Evolutionary conservation across 2,113 vertebrate genomes (phyloP), one percentile per base, ranked within the genome.

Genomic region (Albula goreensis): DNA sequence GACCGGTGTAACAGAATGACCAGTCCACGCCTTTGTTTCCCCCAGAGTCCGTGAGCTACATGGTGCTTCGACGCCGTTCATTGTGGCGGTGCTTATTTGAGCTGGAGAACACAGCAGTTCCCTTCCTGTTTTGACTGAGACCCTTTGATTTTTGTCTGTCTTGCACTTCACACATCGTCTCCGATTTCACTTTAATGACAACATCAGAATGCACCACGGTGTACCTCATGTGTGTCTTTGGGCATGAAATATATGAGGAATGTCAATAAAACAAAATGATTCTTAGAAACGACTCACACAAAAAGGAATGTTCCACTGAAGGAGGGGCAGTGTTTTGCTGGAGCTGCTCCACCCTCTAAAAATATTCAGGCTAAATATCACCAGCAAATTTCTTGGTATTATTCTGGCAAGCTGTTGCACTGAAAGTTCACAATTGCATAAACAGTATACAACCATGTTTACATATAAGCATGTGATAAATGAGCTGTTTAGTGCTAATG

Each of bases 111-210:
- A 48, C 74, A 57, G 9, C 19, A 4, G 7, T 31, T 48, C 78
- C 17, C 56, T 85, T 80, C 78, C 56, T 80, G 78, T 80, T 85
- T 85, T 63, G 78, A 80, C 50, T 49, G 5, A 2, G 7, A 66
- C 56, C 50, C 22, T 81, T 57, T 25, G 2, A 41, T 6, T 80
- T 51, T 66, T 81, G 56, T 19, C 48, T n/a, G 6, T 63, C 4
- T 9, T 12, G 17, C 63, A 25, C 66, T 63, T 78, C 53, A 49
- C 5, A 57, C 74, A 31, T n/a, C 13, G 41, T 17, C 31, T 74
- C 49, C 5, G 8, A 48, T 80, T 48, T 80, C 53, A 48, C 51
- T n/a, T 25, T 78, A 1, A 9, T 51, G 25, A 50, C 13, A 50
- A 50, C 50, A 77, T 74, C 11, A 51, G 48, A 52, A 74, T 74